Evolutionary conservation across 2,888 invertebrate genomes (phyloP).

Genomic region (Argyresthia albistria): DNA sequence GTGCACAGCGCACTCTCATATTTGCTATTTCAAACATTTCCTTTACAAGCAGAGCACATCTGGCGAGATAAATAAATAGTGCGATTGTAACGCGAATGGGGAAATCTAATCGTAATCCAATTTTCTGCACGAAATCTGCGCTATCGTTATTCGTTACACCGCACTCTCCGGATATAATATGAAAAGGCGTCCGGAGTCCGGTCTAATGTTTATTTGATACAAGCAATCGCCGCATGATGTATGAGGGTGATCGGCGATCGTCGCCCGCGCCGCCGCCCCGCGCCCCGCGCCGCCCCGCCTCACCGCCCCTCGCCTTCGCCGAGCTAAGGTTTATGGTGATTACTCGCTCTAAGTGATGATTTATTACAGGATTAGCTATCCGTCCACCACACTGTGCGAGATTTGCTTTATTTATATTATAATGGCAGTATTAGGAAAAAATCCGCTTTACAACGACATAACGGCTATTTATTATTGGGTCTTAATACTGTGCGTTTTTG

Average conservation of each 20-base stretch:
- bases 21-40: too few species aligned
- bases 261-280: slow-evolving; percentile 9
- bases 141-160: slow-evolving; percentile 44
- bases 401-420: slow-evolving; percentile 62
- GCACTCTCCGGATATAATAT: slow-evolving; percentile 32
- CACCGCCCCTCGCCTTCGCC: too few species aligned
- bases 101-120: slow-evolving; percentile 42
- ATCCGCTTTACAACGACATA: slow-evolving; percentile 41
- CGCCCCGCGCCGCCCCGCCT: too few species aligned
- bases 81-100: slow-evolving; percentile 8
- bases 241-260: slow-evolving; percentile 33
- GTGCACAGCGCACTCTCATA: too few species aligned
- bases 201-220: slow-evolving; percentile 67
- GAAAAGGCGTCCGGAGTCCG: slow-evolving; percentile 34
- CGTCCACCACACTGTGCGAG: slow-evolving; percentile 56
- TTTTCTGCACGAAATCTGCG: slow-evolving; percentile 37
- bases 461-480: slow-evolving; percentile 14
- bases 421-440: slow-evolving; percentile 41
- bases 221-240: slow-evolving; percentile 64
- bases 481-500: neutral
- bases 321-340: slow-evolving; percentile 54
- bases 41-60: neutral
- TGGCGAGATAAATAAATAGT: too few species aligned
- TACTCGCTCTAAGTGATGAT: slow-evolving; percentile 67
- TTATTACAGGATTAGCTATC: slow-evolving; percentile 62